These are phyloP conservation scores for Hoplodrina ambigua DNA, from an alignment of 2,888 invertebrate genomes.

Conservation along the genomic window DNA sequence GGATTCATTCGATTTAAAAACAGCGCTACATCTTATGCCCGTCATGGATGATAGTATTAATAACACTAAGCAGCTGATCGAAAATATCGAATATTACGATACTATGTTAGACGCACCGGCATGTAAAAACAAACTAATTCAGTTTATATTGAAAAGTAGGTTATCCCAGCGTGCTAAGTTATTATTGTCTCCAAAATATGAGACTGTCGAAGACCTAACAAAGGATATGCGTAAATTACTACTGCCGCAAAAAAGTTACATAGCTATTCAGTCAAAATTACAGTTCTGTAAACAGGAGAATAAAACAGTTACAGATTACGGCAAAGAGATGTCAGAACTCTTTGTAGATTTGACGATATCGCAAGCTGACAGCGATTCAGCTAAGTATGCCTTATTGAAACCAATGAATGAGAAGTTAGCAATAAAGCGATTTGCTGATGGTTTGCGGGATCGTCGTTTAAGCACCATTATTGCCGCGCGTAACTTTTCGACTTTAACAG, in stretches of 20 bases:
- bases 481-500: conserved; percentile 12
- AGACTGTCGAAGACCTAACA: too few species aligned
- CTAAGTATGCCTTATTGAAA: neutral
- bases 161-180: neutral
- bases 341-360: conserved; percentile 2
- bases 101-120: too few species aligned
- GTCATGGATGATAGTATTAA: too few species aligned
- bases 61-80: too few species aligned
- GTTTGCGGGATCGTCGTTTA: too few species aligned
- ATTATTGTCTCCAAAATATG: conserved; percentile 1
- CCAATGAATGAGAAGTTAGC: too few species aligned
- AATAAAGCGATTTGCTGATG: too few species aligned
- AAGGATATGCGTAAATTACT: neutral
- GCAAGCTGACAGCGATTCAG: conserved; percentile 4
- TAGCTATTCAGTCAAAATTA: conserved; percentile 1
- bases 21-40: too few species aligned
- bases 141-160: too few species aligned
- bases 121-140: too few species aligned
- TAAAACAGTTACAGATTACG: conserved; percentile 2
- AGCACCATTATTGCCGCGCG: neutral
- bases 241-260: neutral
- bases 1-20: too few species aligned
- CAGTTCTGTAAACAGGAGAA: neutral
- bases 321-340: neutral
- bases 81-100: too few species aligned